These are phyloP conservation scores for Setophaga petechia DNA, from an alignment of 2,113 vertebrate species.

Conservation along the genomic window DNA sequence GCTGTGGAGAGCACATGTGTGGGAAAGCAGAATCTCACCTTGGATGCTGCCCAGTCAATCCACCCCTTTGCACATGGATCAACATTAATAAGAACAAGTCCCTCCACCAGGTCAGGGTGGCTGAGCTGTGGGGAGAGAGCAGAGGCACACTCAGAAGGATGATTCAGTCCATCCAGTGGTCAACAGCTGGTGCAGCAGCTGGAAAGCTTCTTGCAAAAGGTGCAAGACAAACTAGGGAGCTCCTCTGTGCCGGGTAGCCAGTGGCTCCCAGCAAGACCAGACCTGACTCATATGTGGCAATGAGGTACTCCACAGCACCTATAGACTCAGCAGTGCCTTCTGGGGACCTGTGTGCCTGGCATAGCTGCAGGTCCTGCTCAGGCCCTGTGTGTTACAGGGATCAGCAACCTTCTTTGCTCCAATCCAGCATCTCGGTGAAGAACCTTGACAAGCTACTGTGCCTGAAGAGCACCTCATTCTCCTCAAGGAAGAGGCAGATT, in stretches of 20 bases:
- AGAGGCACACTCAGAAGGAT: background rate
- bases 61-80: conserved; percentile 96
- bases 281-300: background rate
- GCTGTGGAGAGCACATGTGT: background rate
- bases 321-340: background rate
- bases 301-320: background rate
- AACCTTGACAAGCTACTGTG: background rate
- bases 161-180: background rate
- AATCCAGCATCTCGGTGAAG: background rate
- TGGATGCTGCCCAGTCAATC: conserved; percentile 96
- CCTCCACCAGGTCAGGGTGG: conserved; percentile 89
- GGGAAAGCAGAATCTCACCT: conserved; percentile 76
- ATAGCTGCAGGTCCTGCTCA: background rate
- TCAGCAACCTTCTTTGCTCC: background rate
- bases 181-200: background rate
- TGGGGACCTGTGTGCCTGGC: background rate
- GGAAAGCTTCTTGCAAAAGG: background rate
- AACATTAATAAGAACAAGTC: conserved; percentile 92
- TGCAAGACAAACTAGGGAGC: background rate
- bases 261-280: background rate
- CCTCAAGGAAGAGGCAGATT: background rate
- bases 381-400: background rate
- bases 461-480: background rate
- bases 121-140: conserved; percentile 79
- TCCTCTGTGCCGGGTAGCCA: background rate